Conservation (phyloP, 2,113 vertebrate genomes). For the Calidris pygmaea region DNA sequence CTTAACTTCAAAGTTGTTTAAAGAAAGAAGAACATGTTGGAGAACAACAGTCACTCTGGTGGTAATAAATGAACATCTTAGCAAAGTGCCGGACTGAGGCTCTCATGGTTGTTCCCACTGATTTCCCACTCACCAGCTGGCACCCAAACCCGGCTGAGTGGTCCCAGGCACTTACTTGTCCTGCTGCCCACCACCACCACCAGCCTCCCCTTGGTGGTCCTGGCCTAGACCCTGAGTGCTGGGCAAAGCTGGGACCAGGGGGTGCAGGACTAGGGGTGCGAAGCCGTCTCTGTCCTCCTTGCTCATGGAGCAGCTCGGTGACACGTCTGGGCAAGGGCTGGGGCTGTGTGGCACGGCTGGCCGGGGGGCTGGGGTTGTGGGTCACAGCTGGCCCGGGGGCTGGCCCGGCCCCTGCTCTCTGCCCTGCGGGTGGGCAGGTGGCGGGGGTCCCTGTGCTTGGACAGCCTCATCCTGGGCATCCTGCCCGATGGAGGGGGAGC, state of each 20-base stretch:
- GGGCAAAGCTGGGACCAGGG: background rate
- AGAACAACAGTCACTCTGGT: background rate
- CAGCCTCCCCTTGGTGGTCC: background rate
- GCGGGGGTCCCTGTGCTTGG: too few relatives aligned
- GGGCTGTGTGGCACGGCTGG: background rate
- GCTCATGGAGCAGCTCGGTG: fast-evolving
- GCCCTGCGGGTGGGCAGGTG: fast-evolving
- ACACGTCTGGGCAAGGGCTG: background rate
- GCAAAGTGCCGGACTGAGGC: background rate
- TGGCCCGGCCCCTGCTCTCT: too few relatives aligned
- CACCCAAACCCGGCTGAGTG: background rate
- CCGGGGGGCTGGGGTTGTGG: background rate
- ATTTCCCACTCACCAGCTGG: background rate
- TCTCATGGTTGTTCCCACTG: background rate
- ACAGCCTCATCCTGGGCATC: background rate
- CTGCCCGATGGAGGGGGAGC: background rate
- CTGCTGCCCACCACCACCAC: background rate
- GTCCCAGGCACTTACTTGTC: background rate
- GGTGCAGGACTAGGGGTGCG: background rate
- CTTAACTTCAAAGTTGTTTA: background rate
- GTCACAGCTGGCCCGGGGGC: too few relatives aligned
- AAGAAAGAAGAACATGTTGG: background rate
- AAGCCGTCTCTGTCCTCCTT: fast-evolving
- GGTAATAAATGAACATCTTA: background rate
- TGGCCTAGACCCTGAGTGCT: fast-evolving